These are phyloP conservation scores for Cerastis rubricosa DNA, from an alignment of 2,888 invertebrate species.

Conservation along the genomic window DNA sequence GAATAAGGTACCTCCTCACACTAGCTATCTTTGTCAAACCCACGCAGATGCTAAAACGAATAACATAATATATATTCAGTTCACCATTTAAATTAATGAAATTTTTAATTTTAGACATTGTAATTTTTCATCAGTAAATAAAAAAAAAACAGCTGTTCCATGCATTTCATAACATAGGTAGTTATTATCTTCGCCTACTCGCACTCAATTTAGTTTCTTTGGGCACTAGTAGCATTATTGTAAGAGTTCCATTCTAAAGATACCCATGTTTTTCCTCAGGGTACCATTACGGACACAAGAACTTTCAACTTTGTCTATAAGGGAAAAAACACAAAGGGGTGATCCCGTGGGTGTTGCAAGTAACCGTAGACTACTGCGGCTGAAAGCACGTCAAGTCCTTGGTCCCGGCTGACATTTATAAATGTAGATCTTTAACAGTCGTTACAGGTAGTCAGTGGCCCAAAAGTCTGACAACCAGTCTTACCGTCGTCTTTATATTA, in stretches of 20 bases:
- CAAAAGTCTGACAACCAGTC: neutral
- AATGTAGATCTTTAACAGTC: neutral
- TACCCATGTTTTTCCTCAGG: neutral
- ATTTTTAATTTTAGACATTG: too few relatives aligned
- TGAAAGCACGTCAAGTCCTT: too few relatives aligned
- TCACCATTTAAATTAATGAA: too few relatives aligned
- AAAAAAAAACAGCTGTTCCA: too few relatives aligned
- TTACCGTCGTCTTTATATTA: neutral
- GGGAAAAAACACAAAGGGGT: neutral
- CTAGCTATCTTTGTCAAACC: too few relatives aligned
- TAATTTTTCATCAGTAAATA: too few relatives aligned
- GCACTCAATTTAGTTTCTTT: neutral
- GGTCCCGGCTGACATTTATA: too few relatives aligned
- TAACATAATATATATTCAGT: too few relatives aligned
- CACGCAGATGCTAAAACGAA: too few relatives aligned
- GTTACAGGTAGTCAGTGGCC: neutral
- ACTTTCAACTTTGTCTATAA: slow-evolving; percentile 11
- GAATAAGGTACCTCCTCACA: too few relatives aligned
- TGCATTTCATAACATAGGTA: too few relatives aligned
- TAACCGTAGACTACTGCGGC: neutral
- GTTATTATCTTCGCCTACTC: neutral
- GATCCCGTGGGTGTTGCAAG: neutral
- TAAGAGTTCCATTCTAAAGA: neutral
- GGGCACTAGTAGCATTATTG: neutral
- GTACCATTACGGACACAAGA: neutral